These are phyloP conservation scores for Peromyscus californicus DNA, from an alignment of 2,113 vertebrate genomes.

Conservation along the genomic window DNA sequence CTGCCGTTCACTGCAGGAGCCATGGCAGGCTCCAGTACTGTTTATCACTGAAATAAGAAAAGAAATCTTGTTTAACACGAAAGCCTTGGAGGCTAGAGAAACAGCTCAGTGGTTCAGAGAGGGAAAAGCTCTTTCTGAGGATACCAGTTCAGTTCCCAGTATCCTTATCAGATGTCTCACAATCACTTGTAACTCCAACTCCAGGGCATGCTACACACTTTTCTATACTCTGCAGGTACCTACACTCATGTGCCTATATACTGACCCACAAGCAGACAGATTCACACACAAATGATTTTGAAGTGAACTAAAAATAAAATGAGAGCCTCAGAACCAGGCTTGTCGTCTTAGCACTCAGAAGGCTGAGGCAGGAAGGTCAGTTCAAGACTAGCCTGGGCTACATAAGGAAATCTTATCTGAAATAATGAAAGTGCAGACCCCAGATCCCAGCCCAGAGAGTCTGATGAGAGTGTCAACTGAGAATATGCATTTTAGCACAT, in stretches of 20 bases:
- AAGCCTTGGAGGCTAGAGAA: not conserved
- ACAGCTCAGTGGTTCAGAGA: not conserved
- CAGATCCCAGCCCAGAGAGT: not conserved
- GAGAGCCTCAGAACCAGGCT: not conserved
- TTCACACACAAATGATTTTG: not conserved
- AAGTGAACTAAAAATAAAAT: not conserved
- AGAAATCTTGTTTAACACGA: slow-evolving; percentile 8
- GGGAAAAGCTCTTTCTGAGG: not conserved
- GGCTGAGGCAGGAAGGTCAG: not conserved
- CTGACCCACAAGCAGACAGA: not conserved
- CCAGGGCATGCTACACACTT: no score
- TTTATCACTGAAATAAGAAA: not conserved
- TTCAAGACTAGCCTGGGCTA: not conserved
- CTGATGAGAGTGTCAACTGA: not conserved
- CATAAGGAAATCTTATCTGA: not conserved
- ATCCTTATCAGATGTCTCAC: not conserved
- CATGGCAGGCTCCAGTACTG: not conserved
- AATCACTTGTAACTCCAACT: not conserved
- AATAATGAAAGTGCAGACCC: not conserved
- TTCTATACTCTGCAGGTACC: not conserved
- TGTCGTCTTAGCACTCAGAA: not conserved
- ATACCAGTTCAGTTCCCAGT: not conserved
- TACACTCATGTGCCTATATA: no score
- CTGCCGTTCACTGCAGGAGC: not conserved
- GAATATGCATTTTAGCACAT: not conserved